Evolutionary conservation across 2,113 vertebrate species (phyloP).

Genomic region (Eira barbara): DNA sequence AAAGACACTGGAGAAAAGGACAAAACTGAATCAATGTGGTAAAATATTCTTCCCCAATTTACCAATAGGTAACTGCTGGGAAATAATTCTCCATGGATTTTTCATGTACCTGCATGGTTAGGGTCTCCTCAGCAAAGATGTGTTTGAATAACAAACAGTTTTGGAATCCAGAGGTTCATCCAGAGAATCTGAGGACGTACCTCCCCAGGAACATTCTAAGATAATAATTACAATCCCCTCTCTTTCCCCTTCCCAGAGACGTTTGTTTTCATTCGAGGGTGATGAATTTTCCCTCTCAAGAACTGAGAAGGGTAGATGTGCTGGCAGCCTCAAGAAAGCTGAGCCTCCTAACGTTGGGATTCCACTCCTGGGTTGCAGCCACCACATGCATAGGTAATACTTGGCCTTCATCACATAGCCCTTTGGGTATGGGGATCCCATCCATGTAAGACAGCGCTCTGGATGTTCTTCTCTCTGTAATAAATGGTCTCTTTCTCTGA

Average conservation of each 20-base stretch:
- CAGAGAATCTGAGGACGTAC: neutral
- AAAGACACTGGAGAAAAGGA: neutral
- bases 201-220: neutral
- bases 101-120: neutral
- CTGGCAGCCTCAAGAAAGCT: neutral
- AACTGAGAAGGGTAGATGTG: neutral
- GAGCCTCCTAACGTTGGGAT: neutral
- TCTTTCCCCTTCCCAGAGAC: neutral
- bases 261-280: neutral
- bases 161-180: neutral
- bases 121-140: neutral
- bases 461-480: neutral
- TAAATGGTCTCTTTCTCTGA: neutral
- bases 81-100: neutral
- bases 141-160: neutral
- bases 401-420: neutral
- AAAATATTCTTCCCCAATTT: neutral
- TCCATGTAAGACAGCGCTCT: neutral
- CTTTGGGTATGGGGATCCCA: neutral
- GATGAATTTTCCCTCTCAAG: neutral
- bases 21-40: neutral
- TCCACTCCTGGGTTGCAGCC: too few relatives aligned
- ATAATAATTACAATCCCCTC: neutral
- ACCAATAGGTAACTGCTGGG: neutral
- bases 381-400: rapidly evolving